Base-by-base conservation (phyloP, 2,113 vertebrate species). In the Antennarius striatus region DNA sequence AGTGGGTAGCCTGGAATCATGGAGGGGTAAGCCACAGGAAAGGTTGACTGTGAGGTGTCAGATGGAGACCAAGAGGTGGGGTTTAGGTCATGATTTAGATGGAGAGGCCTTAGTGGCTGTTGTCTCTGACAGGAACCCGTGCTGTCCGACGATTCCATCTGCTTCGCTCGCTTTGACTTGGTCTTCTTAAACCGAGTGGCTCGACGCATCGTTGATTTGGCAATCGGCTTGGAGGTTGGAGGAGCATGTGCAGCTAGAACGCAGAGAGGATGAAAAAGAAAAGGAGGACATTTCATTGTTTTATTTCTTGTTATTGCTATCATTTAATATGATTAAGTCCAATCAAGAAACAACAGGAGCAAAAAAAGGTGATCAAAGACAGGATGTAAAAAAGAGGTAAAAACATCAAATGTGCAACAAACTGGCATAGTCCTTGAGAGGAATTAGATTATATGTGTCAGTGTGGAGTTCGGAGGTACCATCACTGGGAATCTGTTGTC, bases 51-150 rank as follows among this genome's bases (percentile, higher is more conserved):
- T 0, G 95, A 96, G 0, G 93, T 88, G 48, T 95, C 94, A 0
- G 95, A 96, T 0, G 87, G 91, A 0, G 96, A 95, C 95, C 96
- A 96, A 36, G 94, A 93, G 0, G 94, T 95, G 11, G 92, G 75
- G 28, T 94, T 91, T 0, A 93, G 85, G n/a, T 73, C 72, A 0
- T 75, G 74, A 56, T 75, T 80, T 4, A 58, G 92, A 17, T 89
- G 89, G 1, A 92, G 91, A 42, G 88, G 89, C 6, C 71, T 80
- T 3, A 48, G 53, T 15, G 73, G 75, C 3, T 68, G 77, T 1
- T 69, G 77, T 49, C 75, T 80, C 30, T 88, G 86, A 32, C 92
- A 90, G 1, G 96, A 96, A 6, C 71, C 81, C 0, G 93, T 91
- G 81, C 94, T 97, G 65, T 94, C 94, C 0, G 95, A 96, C 1